Evolutionary conservation across 2,797 vertebrate genomes (phyloP).

Genomic region (Alouatta caraya): DNA sequence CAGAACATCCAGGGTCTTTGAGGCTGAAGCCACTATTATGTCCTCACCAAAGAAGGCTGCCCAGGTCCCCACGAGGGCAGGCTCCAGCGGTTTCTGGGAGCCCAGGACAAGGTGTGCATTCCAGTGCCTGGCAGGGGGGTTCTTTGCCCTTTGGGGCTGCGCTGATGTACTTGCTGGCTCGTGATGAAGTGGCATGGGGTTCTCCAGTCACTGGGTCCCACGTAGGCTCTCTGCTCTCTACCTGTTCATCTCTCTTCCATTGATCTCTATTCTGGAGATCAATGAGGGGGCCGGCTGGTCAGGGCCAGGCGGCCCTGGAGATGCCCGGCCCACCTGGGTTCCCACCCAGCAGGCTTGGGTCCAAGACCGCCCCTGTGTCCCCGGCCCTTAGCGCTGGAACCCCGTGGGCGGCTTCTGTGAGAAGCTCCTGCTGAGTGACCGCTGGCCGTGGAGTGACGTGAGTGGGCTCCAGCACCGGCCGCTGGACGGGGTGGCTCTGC

Average conservation of each 20-base stretch:
- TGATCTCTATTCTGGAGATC: not conserved
- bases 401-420: slow-evolving; percentile 96
- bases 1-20: not conserved
- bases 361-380: not conserved
- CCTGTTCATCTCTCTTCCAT: not conserved
- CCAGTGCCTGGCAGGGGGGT: not conserved
- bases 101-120: fast-evolving
- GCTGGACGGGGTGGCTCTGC: slow-evolving; percentile 89
- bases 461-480: slow-evolving; percentile 93
- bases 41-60: not conserved
- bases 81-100: fast-evolving
- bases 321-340: not conserved
- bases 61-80: not conserved
- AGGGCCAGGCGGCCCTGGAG: not conserved
- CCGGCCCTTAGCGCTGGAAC: slow-evolving; percentile 93
- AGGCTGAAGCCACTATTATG: not conserved
- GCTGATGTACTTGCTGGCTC: not conserved
- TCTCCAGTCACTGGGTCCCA: not conserved
- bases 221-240: not conserved
- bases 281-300: no score
- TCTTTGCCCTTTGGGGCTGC: not conserved
- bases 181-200: not conserved
- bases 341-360: not conserved
- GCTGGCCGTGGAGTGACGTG: slow-evolving; percentile 98
- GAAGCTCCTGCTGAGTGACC: slow-evolving; percentile 95